Conservation (phyloP, 2,797 vertebrate species). For the Pseudomugil gertrudae region DNA sequence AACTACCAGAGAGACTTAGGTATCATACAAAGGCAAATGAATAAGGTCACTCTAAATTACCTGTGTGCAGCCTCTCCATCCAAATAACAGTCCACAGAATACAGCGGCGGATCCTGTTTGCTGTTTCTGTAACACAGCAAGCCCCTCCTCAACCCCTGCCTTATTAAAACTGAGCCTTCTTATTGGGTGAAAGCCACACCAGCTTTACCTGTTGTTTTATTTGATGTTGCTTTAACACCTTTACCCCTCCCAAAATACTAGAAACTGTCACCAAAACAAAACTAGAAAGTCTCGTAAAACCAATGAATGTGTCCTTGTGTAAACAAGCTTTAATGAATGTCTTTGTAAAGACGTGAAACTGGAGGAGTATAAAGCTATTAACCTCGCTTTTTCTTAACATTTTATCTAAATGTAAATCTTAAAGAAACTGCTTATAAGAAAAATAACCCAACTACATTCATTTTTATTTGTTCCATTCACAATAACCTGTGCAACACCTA, state of each 20-base stretch:
- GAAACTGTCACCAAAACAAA: background rate
- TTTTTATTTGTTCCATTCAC: conserved; percentile 14
- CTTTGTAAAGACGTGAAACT: conserved; percentile 17
- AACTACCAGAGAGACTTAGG: background rate
- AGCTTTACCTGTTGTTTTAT: conserved; percentile 45
- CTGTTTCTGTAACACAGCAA: background rate
- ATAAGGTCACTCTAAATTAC: conserved; percentile 11
- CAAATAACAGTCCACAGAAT: conserved; percentile 11
- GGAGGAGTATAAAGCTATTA: background rate
- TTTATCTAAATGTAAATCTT: background rate
- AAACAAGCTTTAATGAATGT: background rate
- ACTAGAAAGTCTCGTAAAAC: background rate
- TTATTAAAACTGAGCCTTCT: conserved; percentile 29
- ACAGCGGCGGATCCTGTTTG: background rate
- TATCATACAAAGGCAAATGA: background rate
- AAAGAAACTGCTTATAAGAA: background rate
- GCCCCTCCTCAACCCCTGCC: conserved; percentile 22
- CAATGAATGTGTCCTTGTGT: background rate
- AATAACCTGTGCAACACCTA: background rate
- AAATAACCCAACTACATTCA: background rate
- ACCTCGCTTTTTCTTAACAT: background rate
- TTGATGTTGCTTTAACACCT: background rate
- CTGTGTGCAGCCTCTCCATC: conserved; percentile 30
- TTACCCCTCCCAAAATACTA: background rate
- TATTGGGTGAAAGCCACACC: conserved; percentile 44